Base-by-base conservation (phyloP, 2,797 vertebrate species). In the Galaxias olidus region DNA sequence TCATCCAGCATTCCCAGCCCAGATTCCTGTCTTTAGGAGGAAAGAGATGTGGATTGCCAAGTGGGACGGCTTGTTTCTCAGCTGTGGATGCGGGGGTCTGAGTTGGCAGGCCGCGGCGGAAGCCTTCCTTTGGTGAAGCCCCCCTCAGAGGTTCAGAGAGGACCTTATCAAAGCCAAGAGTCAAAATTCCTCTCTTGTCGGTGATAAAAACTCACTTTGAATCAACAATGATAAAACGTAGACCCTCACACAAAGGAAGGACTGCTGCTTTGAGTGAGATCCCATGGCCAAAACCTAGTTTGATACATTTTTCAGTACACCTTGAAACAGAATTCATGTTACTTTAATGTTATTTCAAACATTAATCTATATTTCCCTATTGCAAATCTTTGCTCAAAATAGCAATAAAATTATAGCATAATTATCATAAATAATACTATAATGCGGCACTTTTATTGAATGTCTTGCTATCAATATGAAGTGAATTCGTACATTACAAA, bases 121-220 rank as follows among this genome's bases (percentile, higher is more conserved):
- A 5, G 5, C 66, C 77, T 79, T 72, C 81, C 83, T 81, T 84
- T 77, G 76, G 67, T 40, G 42, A 65, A 53, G 62, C 66, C 68
- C 58, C 72, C 71, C 49, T n/a, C 55, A 49, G 65, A 8, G 53
- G 65, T 65, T 71, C 50, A 30, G 30, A 30, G 30, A 30, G 30
- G 30, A 30, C 64, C 66, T 81, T 87, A 88, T 87, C 82, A 75
- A 66, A 48, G 63, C 59, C 52, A 50, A 58, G 70, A 67, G 81
- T 79, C 59, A 71, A 61, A 53, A 72, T 81, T 82, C 79, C 78
- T 77, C 55, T 71, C 59, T 67, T 47, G 75, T 40, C 66, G 77
- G 85, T 79, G 59, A 75, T 71, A 44, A 45, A 45, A 20, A 15
- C 59, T 71, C 63, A 63, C 67, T 74, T 61, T 9, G 20, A 8